A percentile compares a stretch with the other conserved stretches of the same genome.
Evolutionary conservation across 2,113 vertebrate genomes (phyloP).

Genomic region (Coptodon rendalli): DNA sequence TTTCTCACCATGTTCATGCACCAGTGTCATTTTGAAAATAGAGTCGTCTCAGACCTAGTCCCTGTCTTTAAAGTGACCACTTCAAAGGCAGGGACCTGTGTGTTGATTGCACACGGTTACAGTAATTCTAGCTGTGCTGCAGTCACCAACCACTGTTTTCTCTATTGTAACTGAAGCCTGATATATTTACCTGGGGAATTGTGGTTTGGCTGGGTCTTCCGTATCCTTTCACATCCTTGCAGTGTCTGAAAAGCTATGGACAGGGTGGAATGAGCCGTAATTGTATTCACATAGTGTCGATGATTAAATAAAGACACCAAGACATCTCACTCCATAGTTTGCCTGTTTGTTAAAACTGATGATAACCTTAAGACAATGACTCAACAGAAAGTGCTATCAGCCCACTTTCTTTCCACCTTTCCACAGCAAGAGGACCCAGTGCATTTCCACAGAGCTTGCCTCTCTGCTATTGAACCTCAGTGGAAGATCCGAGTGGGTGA

Average conservation of each 20-base stretch:
- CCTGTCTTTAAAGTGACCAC: neutral
- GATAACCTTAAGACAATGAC: neutral
- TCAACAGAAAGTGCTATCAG: neutral
- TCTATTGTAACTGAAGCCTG: neutral
- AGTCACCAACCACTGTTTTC: neutral
- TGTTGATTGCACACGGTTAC: neutral
- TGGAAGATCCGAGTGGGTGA: neutral
- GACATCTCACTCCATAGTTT: neutral
- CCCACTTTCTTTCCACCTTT: neutral
- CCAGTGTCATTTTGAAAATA: neutral
- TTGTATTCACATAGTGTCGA: neutral
- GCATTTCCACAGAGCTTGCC: neutral
- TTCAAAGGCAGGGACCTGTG: neutral
- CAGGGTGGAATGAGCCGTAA: neutral
- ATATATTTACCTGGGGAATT: neutral
- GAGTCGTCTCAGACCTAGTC: neutral
- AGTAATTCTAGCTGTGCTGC: neutral
- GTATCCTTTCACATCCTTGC: neutral
- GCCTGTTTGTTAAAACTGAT: neutral
- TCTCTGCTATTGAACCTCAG: neutral
- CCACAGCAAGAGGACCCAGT: neutral
- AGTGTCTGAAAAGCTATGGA: neutral
- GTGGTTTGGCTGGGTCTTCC: neutral
- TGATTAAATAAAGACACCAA: neutral
- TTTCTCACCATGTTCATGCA: neutral